Percentiles rank a stretch among this genome's conserved stretches.
phyloP scores from a whole-genome alignment of 1,140 invertebrate species.

The Chironomus tepperi region DNA sequence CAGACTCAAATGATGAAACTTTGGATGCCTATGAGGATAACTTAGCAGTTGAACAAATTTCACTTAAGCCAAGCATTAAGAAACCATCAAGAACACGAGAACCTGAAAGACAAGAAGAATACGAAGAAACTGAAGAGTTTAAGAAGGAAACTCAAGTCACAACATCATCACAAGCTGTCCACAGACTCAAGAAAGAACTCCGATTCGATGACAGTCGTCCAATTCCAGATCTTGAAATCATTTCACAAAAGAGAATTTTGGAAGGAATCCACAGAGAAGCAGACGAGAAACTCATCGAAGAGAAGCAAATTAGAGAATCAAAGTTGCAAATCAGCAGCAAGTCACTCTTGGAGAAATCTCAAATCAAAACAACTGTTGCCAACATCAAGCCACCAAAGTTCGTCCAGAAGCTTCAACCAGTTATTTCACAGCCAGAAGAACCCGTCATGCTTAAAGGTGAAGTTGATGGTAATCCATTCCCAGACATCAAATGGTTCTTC shows the following conservation, averaged over 20 bases:
- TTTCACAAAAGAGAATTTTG: constrained; percentile 40
- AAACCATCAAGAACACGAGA: constrained; percentile 38
- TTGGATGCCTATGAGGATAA: background rate
- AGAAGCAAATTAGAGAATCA: constrained; percentile 36
- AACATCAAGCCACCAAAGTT: constrained; percentile 59
- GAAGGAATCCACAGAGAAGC: constrained; percentile 43
- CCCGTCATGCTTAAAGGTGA: constrained; percentile 55
- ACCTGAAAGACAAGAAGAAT: constrained; percentile 36
- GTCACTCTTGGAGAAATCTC: constrained; percentile 28
- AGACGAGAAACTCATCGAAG: constrained; percentile 43
- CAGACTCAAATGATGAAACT: background rate
- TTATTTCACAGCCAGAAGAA: constrained; percentile 51
- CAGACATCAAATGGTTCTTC: constrained; percentile 78
- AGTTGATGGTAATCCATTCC: constrained; percentile 60
- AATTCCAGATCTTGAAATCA: constrained; percentile 47
- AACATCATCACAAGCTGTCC: constrained; percentile 43
- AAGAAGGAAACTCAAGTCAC: constrained; percentile 45
- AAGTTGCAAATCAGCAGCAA: constrained; percentile 33
- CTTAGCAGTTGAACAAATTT: constrained; percentile 34
- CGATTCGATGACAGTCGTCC: constrained; percentile 43
- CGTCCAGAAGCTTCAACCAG: constrained; percentile 57
- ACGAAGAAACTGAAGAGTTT: constrained; percentile 40
- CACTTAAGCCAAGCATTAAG: constrained; percentile 37
- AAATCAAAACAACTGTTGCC: constrained; percentile 44
- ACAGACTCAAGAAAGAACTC: constrained; percentile 36